Evolutionary conservation across 2,113 vertebrate species (phyloP).

Genomic region (Hirundichthys speculiger): DNA sequence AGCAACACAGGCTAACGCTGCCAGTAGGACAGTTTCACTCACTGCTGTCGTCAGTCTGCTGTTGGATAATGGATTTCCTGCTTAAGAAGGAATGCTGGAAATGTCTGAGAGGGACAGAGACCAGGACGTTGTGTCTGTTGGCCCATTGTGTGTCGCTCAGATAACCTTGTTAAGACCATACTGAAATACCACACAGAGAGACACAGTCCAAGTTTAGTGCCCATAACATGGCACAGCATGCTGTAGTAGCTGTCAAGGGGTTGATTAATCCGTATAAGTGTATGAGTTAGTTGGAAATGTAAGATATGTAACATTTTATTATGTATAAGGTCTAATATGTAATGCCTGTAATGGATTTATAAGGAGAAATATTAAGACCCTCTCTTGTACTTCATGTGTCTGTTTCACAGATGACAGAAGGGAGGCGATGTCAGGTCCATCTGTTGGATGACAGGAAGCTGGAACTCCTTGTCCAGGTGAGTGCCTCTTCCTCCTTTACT

Average conservation of each 20-base stretch:
- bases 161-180: conserved; percentile 47
- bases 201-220: neutral
- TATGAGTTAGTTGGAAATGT: neutral
- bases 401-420: conserved; percentile 91
- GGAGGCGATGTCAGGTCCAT: conserved; percentile 96
- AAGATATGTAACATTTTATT: neutral
- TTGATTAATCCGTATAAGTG: too few species aligned
- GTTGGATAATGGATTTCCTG: conserved; percentile 59
- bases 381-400: conserved; percentile 5
- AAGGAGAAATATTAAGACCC: conserved; percentile 11
- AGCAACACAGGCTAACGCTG: conserved; percentile 36
- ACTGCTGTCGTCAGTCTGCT: conserved; percentile 26
- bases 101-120: conserved; percentile 47
- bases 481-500: neutral
- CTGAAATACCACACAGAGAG: conserved; percentile 8
- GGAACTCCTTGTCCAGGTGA: conserved; percentile 96
- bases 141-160: conserved; percentile 43
- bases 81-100: conserved; percentile 59
- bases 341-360: neutral
- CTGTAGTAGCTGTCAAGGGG: too few species aligned
- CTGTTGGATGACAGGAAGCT: conserved; percentile 96
- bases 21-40: conserved; percentile 19
- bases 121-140: conserved; percentile 37
- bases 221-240: neutral
- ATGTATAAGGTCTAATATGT: neutral